Percentiles rank a stretch among this genome's conserved stretches.
Conservation (phyloP, 53 echinoderm and acorn worm genomes). For the Holothuria leucospilota region DNA sequence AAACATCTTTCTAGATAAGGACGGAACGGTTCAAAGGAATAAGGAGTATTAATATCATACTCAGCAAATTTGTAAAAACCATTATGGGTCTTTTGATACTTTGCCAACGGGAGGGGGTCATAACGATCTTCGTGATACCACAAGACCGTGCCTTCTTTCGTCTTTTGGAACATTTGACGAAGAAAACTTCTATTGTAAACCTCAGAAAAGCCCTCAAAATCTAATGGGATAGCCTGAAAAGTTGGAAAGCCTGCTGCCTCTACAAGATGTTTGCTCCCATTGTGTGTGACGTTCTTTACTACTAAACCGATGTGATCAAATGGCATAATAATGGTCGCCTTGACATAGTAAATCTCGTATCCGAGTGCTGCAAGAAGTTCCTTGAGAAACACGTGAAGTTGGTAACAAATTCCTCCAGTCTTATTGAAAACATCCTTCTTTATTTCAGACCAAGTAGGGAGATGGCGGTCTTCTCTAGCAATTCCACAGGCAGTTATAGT, state of each 20-base stretch:
- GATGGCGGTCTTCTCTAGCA: neutral
- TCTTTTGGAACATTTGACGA: neutral
- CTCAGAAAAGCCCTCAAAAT: neutral
- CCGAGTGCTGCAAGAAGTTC: constrained; percentile 6
- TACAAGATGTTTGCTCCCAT: neutral
- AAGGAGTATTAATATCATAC: neutral
- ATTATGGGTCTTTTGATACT: neutral
- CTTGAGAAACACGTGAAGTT: neutral
- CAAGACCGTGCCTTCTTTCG: neutral
- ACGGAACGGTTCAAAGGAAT: neutral
- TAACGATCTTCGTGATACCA: too few species aligned
- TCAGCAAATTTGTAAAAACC: constrained; percentile 15
- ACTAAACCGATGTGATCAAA: neutral
- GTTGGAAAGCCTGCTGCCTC: neutral
- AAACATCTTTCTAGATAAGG: neutral
- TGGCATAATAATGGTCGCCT: neutral
- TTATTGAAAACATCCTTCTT: neutral
- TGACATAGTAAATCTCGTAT: neutral
- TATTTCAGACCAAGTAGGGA: neutral
- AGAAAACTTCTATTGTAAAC: neutral
- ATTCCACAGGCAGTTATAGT: neutral
- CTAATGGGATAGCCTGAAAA: neutral
- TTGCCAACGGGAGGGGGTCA: too few species aligned
- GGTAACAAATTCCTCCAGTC: neutral
- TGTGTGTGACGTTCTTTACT: neutral